Conservation (phyloP, 2,113 vertebrate species). For the Siniperca chuatsi region DNA sequence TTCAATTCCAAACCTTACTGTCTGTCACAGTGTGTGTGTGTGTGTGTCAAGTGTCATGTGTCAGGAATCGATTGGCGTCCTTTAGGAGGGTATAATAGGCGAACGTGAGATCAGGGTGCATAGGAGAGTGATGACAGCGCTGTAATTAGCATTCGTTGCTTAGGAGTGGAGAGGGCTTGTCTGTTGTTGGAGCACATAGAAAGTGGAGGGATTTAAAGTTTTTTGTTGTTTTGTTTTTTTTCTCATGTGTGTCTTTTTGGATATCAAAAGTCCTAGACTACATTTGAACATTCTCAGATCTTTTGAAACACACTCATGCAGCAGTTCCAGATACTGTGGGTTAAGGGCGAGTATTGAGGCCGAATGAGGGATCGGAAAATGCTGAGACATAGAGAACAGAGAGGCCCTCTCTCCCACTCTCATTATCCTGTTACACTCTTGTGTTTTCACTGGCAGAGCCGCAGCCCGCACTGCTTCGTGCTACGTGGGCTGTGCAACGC, state of each 20-base stretch:
- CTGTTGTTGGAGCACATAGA: neutral
- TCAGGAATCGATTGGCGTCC: conserved; percentile 47
- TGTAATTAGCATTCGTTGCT: conserved; percentile 21
- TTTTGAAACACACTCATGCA: conserved; percentile 6
- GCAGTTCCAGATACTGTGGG: conserved; percentile 19
- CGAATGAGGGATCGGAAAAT: conserved; percentile 56
- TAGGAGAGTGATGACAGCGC: conserved; percentile 41
- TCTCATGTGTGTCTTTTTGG: conserved; percentile 1
- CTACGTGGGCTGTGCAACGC: conserved; percentile 58
- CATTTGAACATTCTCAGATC: neutral
- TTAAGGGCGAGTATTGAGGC: conserved; percentile 36
- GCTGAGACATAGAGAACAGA: conserved; percentile 68
- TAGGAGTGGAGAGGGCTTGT: neutral
- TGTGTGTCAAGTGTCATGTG: conserved; percentile 39
- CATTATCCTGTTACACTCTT: conserved; percentile 77
- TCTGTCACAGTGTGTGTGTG: conserved; percentile 46
- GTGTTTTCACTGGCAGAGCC: conserved; percentile 74
- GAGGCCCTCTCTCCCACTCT: conserved; percentile 60
- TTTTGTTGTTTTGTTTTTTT: too few species aligned
- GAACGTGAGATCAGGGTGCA: conserved; percentile 50
- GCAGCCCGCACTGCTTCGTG: conserved; percentile 39
- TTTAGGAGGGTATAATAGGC: conserved; percentile 30
- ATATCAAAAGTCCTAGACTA: neutral
- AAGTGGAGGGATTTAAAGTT: conserved; percentile 2
- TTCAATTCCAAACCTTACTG: conserved; percentile 55